Evolutionary conservation across 2,888 invertebrate genomes (phyloP), one percentile per base, ranked within the genome.

Genomic region (Chrysomela aeneicollis): DNA sequence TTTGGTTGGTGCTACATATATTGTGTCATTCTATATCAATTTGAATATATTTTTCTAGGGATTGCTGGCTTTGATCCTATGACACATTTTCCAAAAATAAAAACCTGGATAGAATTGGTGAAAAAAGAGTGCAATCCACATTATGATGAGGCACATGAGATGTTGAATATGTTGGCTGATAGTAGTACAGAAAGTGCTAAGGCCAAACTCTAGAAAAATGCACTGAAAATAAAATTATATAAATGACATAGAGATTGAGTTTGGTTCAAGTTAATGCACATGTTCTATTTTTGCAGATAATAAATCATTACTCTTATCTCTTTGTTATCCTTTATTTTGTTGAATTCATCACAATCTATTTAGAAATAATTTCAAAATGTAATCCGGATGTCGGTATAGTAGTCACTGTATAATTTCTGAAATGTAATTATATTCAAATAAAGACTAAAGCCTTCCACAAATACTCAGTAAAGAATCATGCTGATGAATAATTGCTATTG

Each of bases 51-150:
- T 61, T 62, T 73, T 76, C 22, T 79, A 92, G 92, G 87, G 78
- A 84, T 91, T 83, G 87, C 87, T 17, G 90, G 89, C 4, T 92
- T 86, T 77, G 87, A 92, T 76, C 86, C 90, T 0, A 82, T 81
- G 21, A 82, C 85, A 30, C 86, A 87, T 51, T 86, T 86, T 71
- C 86, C 88, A 0, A 86, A 85, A 70, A 83, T 93, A 8, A 83
- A 86, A 0, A 82, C 83, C 0, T 93, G 92, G 91, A 82, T 89
- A 78, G 84, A 87, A 50, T 85, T 86, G 66, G 91, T 93, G 0
- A 84, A 84, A n/a, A 76, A 83, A 0, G 83, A 86, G 66, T 87
- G 88, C 71, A 86, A 84, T 77, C 90, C 91, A 0, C 79, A 85
- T 71, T 92, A 90, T 74, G 86, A 88, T 67, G 88, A 89, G 69